Evolutionary conservation across 1,140 invertebrate species (phyloP), one percentile per base, ranked within the genome.

Genomic region (Ephestia elutella): DNA sequence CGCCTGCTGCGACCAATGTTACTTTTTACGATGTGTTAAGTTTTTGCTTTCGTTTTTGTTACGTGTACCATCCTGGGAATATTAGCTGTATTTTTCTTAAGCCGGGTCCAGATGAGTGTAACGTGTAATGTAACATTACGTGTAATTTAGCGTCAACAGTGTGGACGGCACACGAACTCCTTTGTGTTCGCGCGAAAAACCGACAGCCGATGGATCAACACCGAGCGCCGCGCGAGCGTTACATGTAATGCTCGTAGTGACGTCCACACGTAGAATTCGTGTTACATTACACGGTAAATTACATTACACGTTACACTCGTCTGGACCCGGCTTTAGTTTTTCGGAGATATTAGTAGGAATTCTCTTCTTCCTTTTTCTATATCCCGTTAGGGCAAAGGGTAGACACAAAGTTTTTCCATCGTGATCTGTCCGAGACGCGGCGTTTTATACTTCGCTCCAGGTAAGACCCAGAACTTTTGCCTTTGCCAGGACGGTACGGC

Each of bases 151-250:
- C 50, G 28, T 66, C 60, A 66, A 60, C 60, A 59, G 57, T 62
- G 49, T 66, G 56, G 58, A 65, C 58, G 56, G 59, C 50, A 60
- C 63, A 65, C 60, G 54, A 62, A 66, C 11, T 32, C 30, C 7
- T 67, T 68, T 68, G 59, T 68, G 62, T 62, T 68, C 66, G 62
- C 59, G 66, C 57, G 28, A 60, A 58, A 58, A 63, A 66, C 59
- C 61, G 63, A 66, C 61, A 66, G 68, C 64, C 64, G 63, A 69
- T 70, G 61, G 61, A 66, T 70, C 61, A 66, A 25, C 60, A 2
- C 57, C 66, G 66, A 68, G 60, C 63, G 55, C 57, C 63, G 61
- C 62, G 56, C 62, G 59, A 65, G 60, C 66, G 66, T 62, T 62
- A 60, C 60, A 54, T 57, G 51, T 60, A 63, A 68, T 59, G 65